phyloP scores from a whole-genome alignment of 2,888 invertebrate genomes.

The Agrilus biguttatus region DNA sequence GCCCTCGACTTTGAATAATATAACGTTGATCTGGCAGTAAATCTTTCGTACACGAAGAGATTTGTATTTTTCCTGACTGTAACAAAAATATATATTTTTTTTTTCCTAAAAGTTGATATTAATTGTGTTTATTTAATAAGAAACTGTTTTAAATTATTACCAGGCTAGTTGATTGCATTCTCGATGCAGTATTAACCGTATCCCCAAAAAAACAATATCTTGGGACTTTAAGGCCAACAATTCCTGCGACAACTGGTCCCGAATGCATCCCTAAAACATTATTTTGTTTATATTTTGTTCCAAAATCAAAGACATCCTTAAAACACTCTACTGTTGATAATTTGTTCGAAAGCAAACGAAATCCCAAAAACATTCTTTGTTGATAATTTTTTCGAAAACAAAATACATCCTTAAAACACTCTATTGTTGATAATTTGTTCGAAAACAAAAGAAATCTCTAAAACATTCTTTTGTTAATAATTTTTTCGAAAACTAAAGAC shows the following conservation, averaged over 20 bases:
- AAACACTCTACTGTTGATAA: too few species aligned
- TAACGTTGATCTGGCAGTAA: slow-evolving; percentile 53
- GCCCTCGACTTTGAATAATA: slow-evolving; percentile 53
- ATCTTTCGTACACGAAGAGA: slow-evolving; percentile 56
- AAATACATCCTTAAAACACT: too few species aligned
- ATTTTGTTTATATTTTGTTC: not conserved
- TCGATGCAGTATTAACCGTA: slow-evolving; percentile 80
- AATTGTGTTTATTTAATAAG: not conserved
- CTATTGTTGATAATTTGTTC: too few species aligned
- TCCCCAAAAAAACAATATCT: slow-evolving; percentile 84
- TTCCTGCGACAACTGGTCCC: slow-evolving; percentile 77
- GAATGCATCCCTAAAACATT: slow-evolving; percentile 55
- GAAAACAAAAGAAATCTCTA: too few species aligned
- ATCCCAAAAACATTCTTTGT: too few species aligned
- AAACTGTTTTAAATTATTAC: slow-evolving; percentile 27
- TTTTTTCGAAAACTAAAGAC: too few species aligned
- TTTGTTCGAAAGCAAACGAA: too few species aligned
- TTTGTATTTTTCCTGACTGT: slow-evolving; percentile 58
- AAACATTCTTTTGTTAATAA: too few species aligned
- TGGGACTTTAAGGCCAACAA: slow-evolving; percentile 72
- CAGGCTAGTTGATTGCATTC: slow-evolving; percentile 64
- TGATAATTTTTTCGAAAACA: too few species aligned
- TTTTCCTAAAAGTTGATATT: not conserved
- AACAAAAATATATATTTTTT: slow-evolving; percentile 10
- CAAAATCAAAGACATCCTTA: too few species aligned